These are phyloP conservation scores for Biston betularia DNA, from an alignment of 2,888 invertebrate species.

Conservation along the genomic window DNA sequence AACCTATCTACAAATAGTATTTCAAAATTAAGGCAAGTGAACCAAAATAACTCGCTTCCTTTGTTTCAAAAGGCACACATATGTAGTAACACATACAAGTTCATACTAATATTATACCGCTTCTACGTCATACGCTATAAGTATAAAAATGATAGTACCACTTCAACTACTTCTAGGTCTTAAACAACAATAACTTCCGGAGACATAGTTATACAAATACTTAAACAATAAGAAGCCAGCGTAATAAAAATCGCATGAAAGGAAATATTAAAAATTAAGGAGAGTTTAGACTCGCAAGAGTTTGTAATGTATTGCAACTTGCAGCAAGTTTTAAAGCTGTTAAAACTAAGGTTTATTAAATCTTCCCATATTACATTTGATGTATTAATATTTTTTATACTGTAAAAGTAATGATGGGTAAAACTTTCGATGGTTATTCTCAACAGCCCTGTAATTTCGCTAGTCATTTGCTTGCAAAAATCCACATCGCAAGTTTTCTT, in stretches of 20 bases:
- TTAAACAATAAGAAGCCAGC: slow-evolving; percentile 25
- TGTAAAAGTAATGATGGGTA: too few species aligned
- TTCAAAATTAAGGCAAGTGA: too few species aligned
- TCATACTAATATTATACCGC: background rate
- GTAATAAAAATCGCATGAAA: slow-evolving; percentile 13
- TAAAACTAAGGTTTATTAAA: background rate
- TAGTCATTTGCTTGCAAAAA: background rate
- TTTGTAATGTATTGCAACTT: background rate
- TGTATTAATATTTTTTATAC: too few species aligned
- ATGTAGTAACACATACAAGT: too few species aligned
- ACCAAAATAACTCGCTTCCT: too few species aligned
- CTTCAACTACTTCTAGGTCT: slow-evolving; percentile 10
- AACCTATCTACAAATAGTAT: too few species aligned
- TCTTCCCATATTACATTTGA: too few species aligned
- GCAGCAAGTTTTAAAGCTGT: background rate
- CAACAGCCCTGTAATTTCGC: background rate
- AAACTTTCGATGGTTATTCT: too few species aligned
- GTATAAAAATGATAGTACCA: slow-evolving; percentile 12
- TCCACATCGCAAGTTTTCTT: too few species aligned
- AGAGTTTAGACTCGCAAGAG: background rate
- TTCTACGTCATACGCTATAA: background rate
- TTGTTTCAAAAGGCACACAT: too few species aligned
- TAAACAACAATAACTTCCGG: slow-evolving; percentile 23
- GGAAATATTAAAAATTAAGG: slow-evolving; percentile 9
- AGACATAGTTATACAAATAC: slow-evolving; percentile 16